A percentile compares a stretch with the other conserved stretches of the same genome.
These are phyloP conservation scores for Leptinotarsa tumamoca DNA, from an alignment of 2,888 invertebrate species.

Conservation along the genomic window DNA sequence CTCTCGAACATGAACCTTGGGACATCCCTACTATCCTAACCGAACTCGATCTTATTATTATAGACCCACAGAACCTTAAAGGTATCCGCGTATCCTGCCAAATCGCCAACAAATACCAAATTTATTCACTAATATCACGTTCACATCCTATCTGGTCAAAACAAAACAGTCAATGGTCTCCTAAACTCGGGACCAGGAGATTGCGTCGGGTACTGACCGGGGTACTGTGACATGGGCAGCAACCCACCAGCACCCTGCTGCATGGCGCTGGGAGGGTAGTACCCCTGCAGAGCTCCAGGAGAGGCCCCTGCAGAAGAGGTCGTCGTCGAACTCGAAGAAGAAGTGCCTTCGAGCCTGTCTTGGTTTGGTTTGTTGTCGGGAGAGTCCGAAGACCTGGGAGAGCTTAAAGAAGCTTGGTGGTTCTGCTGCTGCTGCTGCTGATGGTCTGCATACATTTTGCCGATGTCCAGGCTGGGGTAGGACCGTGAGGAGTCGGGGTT, in stretches of 20 bases:
- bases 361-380: slow-evolving; percentile 63
- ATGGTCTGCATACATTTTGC: slow-evolving; percentile 72
- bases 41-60: not conserved
- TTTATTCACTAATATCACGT: slow-evolving; percentile 51
- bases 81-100: slow-evolving; percentile 31
- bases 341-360: slow-evolving; percentile 68
- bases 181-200: slow-evolving; percentile 77
- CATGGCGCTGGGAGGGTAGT: slow-evolving; percentile 70
- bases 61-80: not conserved
- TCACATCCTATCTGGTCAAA: slow-evolving; percentile 78
- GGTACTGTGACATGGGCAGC: slow-evolving; percentile 77
- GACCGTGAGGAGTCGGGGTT: slow-evolving; percentile 61
- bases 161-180: slow-evolving; percentile 82
- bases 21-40: not conserved
- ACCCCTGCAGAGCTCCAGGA: slow-evolving; percentile 69
- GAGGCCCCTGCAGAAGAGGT: slow-evolving; percentile 77
- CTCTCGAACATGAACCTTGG: slow-evolving; percentile 1
- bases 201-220: slow-evolving; percentile 70
- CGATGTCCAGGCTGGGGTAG: slow-evolving; percentile 73
- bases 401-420: slow-evolving; percentile 49
- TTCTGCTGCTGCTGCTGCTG: slow-evolving; percentile 42
- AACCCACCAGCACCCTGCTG: slow-evolving; percentile 68
- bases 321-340: slow-evolving; percentile 69
- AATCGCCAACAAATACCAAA: slow-evolving; percentile 23
- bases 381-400: slow-evolving; percentile 69